A percentile compares a stretch with the other conserved stretches of the same genome.
These are phyloP conservation scores for Brachionus sp. DNA, from an alignment of 1,140 invertebrate species.

Conservation along the genomic window DNA sequence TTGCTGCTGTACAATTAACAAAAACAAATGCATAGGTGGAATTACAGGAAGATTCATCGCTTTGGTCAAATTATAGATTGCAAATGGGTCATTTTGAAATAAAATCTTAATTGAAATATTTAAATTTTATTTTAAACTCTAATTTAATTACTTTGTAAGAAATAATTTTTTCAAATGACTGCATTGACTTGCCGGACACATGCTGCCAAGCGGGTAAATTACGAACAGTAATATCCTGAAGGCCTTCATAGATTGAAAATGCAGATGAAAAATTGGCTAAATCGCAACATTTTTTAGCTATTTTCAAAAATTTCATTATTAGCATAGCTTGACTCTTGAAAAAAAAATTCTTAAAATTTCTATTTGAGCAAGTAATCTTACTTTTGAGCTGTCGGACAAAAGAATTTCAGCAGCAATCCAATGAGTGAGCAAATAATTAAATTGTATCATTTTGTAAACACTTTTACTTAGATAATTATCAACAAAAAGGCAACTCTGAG, in stretches of 20 bases:
- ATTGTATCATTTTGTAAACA: slow-evolving; percentile 46
- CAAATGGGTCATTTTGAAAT: slow-evolving; percentile 42
- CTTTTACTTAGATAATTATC: slow-evolving; percentile 41
- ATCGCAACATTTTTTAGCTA: slow-evolving; percentile 22
- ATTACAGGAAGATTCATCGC: slow-evolving; percentile 23
- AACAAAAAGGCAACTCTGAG: slow-evolving; percentile 2
- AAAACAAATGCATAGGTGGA: slow-evolving; percentile 41
- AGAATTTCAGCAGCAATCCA: slow-evolving; percentile 40
- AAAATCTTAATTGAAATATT: neutral
- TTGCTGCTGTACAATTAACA: slow-evolving; percentile 39
- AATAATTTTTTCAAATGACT: neutral
- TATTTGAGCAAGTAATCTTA: neutral
- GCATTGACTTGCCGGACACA: slow-evolving; percentile 9
- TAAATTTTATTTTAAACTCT: neutral
- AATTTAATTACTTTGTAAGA: neutral
- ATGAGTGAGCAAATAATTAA: slow-evolving; percentile 41
- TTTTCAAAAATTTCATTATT: slow-evolving; percentile 36
- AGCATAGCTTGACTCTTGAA: neutral
- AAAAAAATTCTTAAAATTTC: neutral
- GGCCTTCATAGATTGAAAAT: slow-evolving; percentile 17
- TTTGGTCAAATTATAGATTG: slow-evolving; percentile 26
- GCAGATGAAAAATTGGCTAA: slow-evolving; percentile 30
- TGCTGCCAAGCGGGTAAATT: slow-evolving; percentile 30
- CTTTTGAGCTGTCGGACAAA: neutral
- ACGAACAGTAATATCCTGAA: slow-evolving; percentile 33